Evolutionary conservation across 1,140 invertebrate genomes (phyloP).

Genomic region (Atta texana): DNA sequence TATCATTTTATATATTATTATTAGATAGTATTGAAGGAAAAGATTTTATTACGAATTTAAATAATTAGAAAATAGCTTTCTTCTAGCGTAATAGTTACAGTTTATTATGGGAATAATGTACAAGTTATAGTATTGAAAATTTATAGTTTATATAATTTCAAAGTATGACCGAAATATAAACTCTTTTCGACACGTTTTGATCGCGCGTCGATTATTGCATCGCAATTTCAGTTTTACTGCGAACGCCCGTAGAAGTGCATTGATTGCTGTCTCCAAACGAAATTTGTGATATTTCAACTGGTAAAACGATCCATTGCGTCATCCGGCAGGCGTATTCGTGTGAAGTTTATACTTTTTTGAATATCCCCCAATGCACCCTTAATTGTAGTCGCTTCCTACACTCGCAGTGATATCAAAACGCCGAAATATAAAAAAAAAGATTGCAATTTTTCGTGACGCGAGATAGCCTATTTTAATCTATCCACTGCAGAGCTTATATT

Average conservation of each 20-base stretch:
- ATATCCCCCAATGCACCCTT: slow-evolving; percentile 47
- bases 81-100: not conserved
- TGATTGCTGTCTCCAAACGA: slow-evolving; percentile 60
- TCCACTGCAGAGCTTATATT: not conserved
- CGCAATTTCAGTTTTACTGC: slow-evolving; percentile 42
- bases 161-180: not conserved
- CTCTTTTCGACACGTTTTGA: slow-evolving; percentile 42
- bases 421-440: slow-evolving; percentile 30
- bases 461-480: slow-evolving; percentile 48
- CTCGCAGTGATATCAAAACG: slow-evolving; percentile 35
- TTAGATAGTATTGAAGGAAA: not conserved
- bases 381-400: slow-evolving; percentile 44
- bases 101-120: not conserved
- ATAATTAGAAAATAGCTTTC: not conserved
- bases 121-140: not conserved
- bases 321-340: slow-evolving; percentile 32
- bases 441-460: slow-evolving; percentile 48
- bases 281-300: slow-evolving; percentile 62
- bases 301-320: slow-evolving; percentile 55
- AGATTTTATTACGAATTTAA: not conserved
- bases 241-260: slow-evolving; percentile 50
- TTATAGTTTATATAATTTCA: slow-evolving; percentile 5
- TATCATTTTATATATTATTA: not conserved
- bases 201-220: slow-evolving; percentile 32
- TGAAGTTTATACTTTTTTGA: slow-evolving; percentile 48